Evolutionary conservation across 2,888 invertebrate genomes (phyloP).

Genomic region (Myathropa florea): DNA sequence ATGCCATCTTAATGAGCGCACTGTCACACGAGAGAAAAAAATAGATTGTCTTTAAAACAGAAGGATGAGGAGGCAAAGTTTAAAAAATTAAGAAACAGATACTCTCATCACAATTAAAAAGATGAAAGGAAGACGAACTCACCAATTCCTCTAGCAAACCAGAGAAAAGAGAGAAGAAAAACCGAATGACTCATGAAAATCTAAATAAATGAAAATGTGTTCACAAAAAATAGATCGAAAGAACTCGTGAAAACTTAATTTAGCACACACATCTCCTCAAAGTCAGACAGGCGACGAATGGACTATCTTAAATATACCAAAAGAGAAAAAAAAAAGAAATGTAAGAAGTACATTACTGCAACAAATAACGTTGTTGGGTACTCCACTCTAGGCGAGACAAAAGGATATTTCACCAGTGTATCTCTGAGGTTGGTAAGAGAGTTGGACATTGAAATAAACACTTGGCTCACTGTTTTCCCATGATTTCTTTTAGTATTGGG

Average conservation of each 20-base stretch:
- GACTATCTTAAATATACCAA: slow-evolving; percentile 55
- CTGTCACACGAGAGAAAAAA: slow-evolving; percentile 37
- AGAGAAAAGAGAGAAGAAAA: not conserved
- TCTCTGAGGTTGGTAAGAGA: slow-evolving; percentile 1
- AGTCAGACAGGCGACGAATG: slow-evolving; percentile 63
- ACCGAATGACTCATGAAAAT: slow-evolving; percentile 62
- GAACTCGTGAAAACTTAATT: slow-evolving; percentile 67
- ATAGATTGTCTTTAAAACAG: slow-evolving; percentile 22
- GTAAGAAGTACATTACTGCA: slow-evolving; percentile 5
- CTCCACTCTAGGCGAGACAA: slow-evolving; percentile 19
- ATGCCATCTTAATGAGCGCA: slow-evolving; percentile 47
- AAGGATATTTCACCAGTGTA: not conserved
- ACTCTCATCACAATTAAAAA: slow-evolving; percentile 52
- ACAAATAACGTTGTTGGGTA: not conserved
- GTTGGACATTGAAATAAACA: slow-evolving; percentile 28
- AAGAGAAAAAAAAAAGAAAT: slow-evolving; percentile 4
- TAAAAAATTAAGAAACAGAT: slow-evolving; percentile 18
- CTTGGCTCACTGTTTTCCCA: not conserved
- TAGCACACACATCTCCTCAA: slow-evolving; percentile 67
- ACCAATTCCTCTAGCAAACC: slow-evolving; percentile 26
- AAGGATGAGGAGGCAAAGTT: slow-evolving; percentile 38
- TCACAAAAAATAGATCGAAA: slow-evolving; percentile 26
- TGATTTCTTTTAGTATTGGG: not conserved
- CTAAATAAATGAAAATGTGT: slow-evolving; percentile 56
- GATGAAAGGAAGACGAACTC: slow-evolving; percentile 48